Conservation (phyloP, 2,888 invertebrate genomes). For the Halictus ligatus region DNA sequence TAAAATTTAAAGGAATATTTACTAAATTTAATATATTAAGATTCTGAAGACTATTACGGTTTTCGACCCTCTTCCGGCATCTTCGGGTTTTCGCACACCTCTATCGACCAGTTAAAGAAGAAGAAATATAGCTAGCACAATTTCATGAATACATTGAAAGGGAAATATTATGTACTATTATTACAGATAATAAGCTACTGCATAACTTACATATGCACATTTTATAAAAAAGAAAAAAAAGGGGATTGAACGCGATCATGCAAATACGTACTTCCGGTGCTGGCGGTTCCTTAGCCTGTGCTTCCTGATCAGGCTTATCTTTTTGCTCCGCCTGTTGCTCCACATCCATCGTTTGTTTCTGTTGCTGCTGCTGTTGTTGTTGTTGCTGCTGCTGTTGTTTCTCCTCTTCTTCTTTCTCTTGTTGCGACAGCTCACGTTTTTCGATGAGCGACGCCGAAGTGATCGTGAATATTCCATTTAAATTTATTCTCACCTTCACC, state of each 20-base stretch:
- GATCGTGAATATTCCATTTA: slow-evolving; percentile 96
- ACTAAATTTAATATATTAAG: too few relatives aligned
- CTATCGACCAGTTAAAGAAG: slow-evolving; percentile 11
- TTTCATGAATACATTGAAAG: slow-evolving; percentile 24
- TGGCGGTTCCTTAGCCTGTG: slow-evolving; percentile 81
- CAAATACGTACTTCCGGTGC: slow-evolving; percentile 78
- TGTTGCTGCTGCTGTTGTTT: slow-evolving; percentile 81
- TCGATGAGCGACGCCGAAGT: slow-evolving; percentile 94
- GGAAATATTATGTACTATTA: slow-evolving; percentile 33
- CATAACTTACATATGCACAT: slow-evolving; percentile 18
- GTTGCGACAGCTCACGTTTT: slow-evolving; percentile 85
- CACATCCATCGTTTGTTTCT: slow-evolving; percentile 70
- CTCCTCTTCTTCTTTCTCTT: slow-evolving; percentile 82
- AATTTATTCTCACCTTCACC: slow-evolving; percentile 97
- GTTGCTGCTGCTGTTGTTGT: slow-evolving; percentile 61
- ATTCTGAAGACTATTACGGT: too few relatives aligned
- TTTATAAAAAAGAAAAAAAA: slow-evolving; percentile 10
- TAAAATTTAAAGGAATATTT: too few relatives aligned
- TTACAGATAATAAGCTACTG: slow-evolving; percentile 26
- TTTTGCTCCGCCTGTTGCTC: slow-evolving; percentile 76
- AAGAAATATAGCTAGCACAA: slow-evolving; percentile 7
- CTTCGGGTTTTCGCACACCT: not conserved
- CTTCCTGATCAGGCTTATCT: slow-evolving; percentile 81
- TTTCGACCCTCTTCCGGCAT: not conserved
- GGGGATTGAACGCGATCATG: not conserved